Base-by-base conservation (phyloP, 2,113 vertebrate genomes). In the Pao palembangensis region DNA sequence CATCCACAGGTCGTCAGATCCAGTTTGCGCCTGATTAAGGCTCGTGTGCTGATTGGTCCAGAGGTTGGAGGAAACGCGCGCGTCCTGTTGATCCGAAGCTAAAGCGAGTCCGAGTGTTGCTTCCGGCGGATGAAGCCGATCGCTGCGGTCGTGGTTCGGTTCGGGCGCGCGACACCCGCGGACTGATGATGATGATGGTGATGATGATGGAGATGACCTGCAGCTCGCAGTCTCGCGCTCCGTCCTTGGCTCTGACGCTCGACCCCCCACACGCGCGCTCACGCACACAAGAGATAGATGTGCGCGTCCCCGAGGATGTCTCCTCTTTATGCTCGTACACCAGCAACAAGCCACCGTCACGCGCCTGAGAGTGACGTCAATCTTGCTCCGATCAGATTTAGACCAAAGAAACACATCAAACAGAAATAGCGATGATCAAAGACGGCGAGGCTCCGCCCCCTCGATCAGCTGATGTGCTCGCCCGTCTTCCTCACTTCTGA, bases 181-280 rank as follows among this genome's bases (percentile, higher is more conserved):
- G 69, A 69, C 69, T 61, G 34, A 38, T 12, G 34, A 12, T 12
- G 34, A 34, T 34, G 31, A 25, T 34, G 25, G 6, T 28, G 34
- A 12, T 34, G 34, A 20, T 23, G 20, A 14, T 66, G 51, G 67
- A 49, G 80, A 75, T 87, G 90, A 91, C 87, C 86, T 86, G 88
- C 87, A 78, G 88, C 88, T 85, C 81, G 68, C 51, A 76, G 66
- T 80, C 77, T 20, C 81, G 75, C 70, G 70, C 43, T 81, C 73
- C 87, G 89, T 87, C 89, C 89, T 89, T 88, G 90, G 88, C 87
- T 75, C 82, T 78, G 78, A 66, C 23, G 64, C 77, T 58, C 76
- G 85, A 17, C 15, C 44, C n/a, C 17, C 71, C 72, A 28, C 83
- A 52, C 62, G 88, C 73, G 58, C 58, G 65, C 47, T 71, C 82